phyloP scores from a whole-genome alignment of 2,797 vertebrate species.

The Chromobotia macracanthus region DNA sequence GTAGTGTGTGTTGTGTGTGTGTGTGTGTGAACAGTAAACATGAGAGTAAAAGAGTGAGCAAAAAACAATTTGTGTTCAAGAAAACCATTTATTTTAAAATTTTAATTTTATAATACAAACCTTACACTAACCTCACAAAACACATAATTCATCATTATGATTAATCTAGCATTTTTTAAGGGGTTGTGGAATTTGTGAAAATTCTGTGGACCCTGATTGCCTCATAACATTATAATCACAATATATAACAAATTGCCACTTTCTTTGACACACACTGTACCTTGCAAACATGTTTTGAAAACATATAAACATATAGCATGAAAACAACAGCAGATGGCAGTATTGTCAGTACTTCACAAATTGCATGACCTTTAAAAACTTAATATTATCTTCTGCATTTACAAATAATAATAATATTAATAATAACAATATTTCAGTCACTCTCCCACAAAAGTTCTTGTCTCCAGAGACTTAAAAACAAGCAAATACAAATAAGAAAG shows the following conservation, averaged over 20 bases:
- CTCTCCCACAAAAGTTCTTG: background rate
- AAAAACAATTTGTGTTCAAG: background rate
- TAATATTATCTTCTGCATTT: background rate
- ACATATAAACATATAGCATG: no score
- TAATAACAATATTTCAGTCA: background rate
- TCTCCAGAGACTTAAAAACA: background rate
- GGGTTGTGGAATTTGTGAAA: background rate
- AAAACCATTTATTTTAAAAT: background rate
- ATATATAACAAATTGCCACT: background rate
- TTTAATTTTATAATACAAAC: background rate
- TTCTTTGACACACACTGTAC: background rate
- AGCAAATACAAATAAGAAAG: background rate
- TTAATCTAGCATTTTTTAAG: background rate
- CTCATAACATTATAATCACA: background rate
- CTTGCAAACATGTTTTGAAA: no score
- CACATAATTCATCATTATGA: background rate
- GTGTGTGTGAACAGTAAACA: no score
- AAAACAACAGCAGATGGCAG: background rate
- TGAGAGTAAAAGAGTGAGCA: no score
- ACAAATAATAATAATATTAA: background rate
- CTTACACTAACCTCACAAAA: background rate
- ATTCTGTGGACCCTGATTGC: background rate
- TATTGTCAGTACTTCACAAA: background rate
- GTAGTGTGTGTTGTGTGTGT: no score
- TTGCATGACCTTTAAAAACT: background rate